Evolutionary conservation across 2,113 vertebrate species (phyloP).

Genomic region (Antennarius striatus): DNA sequence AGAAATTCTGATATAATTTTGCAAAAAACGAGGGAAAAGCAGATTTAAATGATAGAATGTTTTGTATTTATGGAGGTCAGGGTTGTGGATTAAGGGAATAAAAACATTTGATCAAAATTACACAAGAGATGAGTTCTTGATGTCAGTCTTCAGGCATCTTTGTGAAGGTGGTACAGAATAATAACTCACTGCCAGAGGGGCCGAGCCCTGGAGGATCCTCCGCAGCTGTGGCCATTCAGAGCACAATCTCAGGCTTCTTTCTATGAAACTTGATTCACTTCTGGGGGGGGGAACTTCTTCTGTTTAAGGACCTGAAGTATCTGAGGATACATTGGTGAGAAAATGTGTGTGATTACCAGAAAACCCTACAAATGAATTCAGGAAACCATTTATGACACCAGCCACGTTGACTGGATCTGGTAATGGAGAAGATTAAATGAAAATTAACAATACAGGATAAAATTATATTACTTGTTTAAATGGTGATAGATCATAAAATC

Average conservation of each 20-base stretch:
- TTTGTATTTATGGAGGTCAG: too few species aligned
- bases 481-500: not conserved
- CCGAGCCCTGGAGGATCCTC: conserved; percentile 64
- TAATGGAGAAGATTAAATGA: not conserved
- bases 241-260: conserved; percentile 1
- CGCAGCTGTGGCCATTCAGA: conserved; percentile 75
- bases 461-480: not conserved
- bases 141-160: too few species aligned
- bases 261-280: conserved; percentile 1
- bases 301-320: not conserved
- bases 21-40: too few species aligned
- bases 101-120: too few species aligned
- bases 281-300: conserved; percentile 2
- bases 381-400: conserved; percentile 31
- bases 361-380: conserved; percentile 22
- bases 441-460: not conserved
- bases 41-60: too few species aligned
- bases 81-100: too few species aligned
- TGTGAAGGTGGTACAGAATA: not conserved
- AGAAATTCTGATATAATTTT: too few species aligned
- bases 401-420: conserved; percentile 43
- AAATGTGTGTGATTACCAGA: not conserved
- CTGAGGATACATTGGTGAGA: conserved; percentile 9
- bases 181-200: conserved; percentile 57
- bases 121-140: too few species aligned